These are phyloP conservation scores for Aspidoscelis tigris DNA, from an alignment of 2,113 vertebrate species.

Conservation along the genomic window DNA sequence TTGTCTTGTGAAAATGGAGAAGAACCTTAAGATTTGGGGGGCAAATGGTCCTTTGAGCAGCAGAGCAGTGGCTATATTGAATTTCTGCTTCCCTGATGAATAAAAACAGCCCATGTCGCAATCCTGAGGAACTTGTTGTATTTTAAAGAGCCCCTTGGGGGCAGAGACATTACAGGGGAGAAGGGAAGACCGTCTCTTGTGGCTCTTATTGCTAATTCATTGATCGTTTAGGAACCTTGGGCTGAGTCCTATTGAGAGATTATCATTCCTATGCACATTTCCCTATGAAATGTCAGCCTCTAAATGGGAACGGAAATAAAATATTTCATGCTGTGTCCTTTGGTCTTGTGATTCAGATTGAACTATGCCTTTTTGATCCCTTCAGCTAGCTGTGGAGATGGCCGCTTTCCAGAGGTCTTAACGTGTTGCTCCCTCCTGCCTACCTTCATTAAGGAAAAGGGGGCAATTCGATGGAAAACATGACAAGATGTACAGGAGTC, in stretches of 20 bases:
- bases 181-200: constrained; percentile 17
- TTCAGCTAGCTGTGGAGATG: constrained; percentile 19
- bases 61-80: constrained; percentile 9
- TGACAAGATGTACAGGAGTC: constrained; percentile 47
- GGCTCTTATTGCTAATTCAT: constrained; percentile 45
- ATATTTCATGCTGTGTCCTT: not conserved
- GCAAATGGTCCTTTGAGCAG: not conserved
- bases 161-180: constrained; percentile 53
- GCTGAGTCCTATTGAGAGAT: constrained; percentile 16
- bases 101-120: constrained; percentile 6
- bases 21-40: not conserved
- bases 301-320: constrained; percentile 14
- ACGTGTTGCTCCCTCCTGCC: constrained; percentile 39
- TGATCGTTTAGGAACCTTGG: constrained; percentile 37
- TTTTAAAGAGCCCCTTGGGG: constrained; percentile 63
- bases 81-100: constrained; percentile 18
- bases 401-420: not conserved
- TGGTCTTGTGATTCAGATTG: not conserved
- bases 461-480: constrained; percentile 34
- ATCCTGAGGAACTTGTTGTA: constrained; percentile 28
- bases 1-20: not conserved
- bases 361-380: constrained; percentile 20
- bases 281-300: constrained; percentile 49
- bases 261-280: constrained; percentile 36
- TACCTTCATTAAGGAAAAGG: constrained; percentile 36